A percentile compares a stretch with the other conserved stretches of the same genome.
These are phyloP conservation scores for Gryllus bimaculatus DNA, from an alignment of 1,140 invertebrate species.

Conservation along the genomic window DNA sequence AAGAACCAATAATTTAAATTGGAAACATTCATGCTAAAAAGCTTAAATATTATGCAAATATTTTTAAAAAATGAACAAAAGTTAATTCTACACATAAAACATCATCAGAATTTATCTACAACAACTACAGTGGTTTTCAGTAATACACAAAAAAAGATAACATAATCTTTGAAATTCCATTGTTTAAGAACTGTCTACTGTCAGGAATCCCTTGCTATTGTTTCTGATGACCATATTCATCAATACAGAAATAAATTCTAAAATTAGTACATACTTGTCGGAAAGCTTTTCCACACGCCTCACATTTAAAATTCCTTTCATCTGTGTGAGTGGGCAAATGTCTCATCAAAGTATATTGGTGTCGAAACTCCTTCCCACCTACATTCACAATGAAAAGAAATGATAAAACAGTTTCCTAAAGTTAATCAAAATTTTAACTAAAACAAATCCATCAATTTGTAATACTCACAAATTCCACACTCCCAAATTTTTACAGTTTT, in stretches of 20 bases:
- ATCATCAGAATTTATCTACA: no score
- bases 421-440: background rate
- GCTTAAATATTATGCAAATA: background rate
- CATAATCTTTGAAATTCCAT: no score
- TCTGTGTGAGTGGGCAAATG: slow-evolving; percentile 74
- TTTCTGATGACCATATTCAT: background rate
- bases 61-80: background rate
- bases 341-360: slow-evolving; percentile 67
- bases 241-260: background rate
- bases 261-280: slow-evolving; percentile 40
- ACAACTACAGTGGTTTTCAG: background rate
- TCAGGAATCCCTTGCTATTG: background rate
- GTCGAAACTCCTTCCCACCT: slow-evolving; percentile 52
- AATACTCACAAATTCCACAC: slow-evolving; percentile 52
- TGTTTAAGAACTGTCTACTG: background rate
- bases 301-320: slow-evolving; percentile 71
- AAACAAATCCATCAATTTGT: background rate
- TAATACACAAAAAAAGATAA: no score
- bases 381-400: background rate
- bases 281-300: slow-evolving; percentile 69
- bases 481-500: slow-evolving; percentile 54
- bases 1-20: no score
- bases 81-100: background rate
- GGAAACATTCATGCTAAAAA: no score
- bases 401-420: background rate